Base-by-base conservation (phyloP, 2,797 vertebrate species). In the Enteromius thamalakanensis region DNA sequence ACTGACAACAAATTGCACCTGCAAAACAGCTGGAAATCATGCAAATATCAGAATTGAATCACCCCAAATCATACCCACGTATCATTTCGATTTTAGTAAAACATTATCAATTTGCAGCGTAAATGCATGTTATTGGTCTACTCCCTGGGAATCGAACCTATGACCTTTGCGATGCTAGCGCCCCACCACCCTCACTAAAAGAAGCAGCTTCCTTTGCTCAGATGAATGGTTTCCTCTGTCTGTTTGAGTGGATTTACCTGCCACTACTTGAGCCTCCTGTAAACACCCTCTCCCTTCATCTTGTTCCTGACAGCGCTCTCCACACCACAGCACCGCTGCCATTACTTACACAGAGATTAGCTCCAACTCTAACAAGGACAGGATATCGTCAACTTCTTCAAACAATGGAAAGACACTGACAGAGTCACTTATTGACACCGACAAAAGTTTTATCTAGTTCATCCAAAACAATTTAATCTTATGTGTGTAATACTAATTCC, bases 291-390 rank as follows among this genome's bases (percentile, higher is more conserved):
- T 92, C 91, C 91, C 93, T 93, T 93, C 92, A 93, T 94, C 93
- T 93, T 92, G 90, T 88, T 85, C 89, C 89, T 90, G 91, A 92
- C 93, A 90, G 86, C 83, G 80, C 69, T 82, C 87, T 88, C 87
- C 90, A 88, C 80, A 26, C 91, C 90, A 83, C 88, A 84, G 87
- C 77, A 86, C 89, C 85, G 83, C 86, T 90, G 89, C 85, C 90
- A 86, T 90, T 94, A 92, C 94, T 95, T 94, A 92, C 91, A 90
- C 89, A 90, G 90, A 87, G 93, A 95, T 94, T 94, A 94, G 85
- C 90, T 90, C 88, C 88, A 89, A 91, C 92, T 92, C 88, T 91
- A 80, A 87, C 87, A 86, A 81, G 90, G 92, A 94, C 91, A 76
- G 85, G 89, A 89, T 64, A 92, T 93, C 93, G 93, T 94, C 92